Conservation (phyloP, 2,888 invertebrate species). For the Nysson spinosus region DNA sequence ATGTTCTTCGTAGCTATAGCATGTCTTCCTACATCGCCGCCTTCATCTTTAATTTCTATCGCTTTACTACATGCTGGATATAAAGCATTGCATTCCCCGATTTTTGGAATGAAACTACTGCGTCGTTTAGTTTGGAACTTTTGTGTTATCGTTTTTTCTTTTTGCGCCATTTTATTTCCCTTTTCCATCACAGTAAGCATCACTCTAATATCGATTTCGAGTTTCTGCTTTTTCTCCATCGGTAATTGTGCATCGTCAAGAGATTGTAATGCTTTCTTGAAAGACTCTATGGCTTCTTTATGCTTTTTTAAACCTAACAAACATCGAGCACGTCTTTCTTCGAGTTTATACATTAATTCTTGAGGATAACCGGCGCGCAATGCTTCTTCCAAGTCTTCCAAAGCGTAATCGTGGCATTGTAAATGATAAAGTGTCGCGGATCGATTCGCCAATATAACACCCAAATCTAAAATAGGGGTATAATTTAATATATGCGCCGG, state of each 20-base stretch:
- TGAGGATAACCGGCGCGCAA: constrained; percentile 84
- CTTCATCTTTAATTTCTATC: constrained; percentile 82
- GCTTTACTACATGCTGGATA: constrained; percentile 82
- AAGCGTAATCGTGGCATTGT: constrained; percentile 82
- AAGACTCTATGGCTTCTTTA: constrained; percentile 82
- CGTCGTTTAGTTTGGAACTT: constrained; percentile 65
- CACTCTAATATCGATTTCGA: constrained; percentile 83
- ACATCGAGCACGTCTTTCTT: constrained; percentile 86
- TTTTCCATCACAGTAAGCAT: constrained; percentile 85
- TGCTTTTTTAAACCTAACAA: constrained; percentile 84
- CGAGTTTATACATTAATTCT: constrained; percentile 86
- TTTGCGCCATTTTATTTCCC: constrained; percentile 77
- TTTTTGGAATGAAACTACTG: constrained; percentile 69
- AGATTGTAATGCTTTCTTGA: constrained; percentile 83
- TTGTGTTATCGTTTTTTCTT: neutral
- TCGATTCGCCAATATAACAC: constrained; percentile 87
- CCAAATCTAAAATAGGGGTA: constrained; percentile 77
- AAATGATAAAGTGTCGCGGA: constrained; percentile 89
- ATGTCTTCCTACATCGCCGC: constrained; percentile 83
- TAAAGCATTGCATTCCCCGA: constrained; percentile 76
- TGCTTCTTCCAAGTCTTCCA: constrained; percentile 86
- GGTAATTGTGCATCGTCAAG: constrained; percentile 84
- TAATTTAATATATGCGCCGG: no score
- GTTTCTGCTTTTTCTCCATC: constrained; percentile 81
- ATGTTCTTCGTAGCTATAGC: constrained; percentile 85